Evolutionary conservation across 2,113 vertebrate species (phyloP), one percentile per base, ranked within the genome.

Genomic region (Neolamprologus hecqui): DNA sequence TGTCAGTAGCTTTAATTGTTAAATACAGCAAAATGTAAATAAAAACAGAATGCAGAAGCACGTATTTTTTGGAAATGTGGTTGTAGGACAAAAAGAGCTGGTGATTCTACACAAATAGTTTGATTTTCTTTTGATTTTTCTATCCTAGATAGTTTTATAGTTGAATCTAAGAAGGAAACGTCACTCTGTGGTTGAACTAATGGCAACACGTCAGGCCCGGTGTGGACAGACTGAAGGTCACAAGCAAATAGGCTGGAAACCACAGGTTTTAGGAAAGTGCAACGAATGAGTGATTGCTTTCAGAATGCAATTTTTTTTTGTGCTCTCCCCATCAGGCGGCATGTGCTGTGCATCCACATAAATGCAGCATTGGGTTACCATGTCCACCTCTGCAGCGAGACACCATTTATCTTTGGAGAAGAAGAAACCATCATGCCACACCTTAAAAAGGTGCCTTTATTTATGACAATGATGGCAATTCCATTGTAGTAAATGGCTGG

Each of bases 331-430:
- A 87, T 49, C 83, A 99, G 98, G 84, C 96, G 98, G 14, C 97
- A 98, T 33, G 88, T 98, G 79, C 92, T 99, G 75, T 94, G 96
- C 28, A 91, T 99, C 82, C 95, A 93, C 4, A 88, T 91, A 1
- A 93, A 85, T 15, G 96, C 96, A 75, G 82, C 96, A 0, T 37
- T 97, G 37, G 97, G 97, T 2, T 96, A 98, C 83, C 88, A 97
- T 81, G 17, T 99, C 82, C 97, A 97, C 19, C 89, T 99, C 57
- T 98, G 95, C 93, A 97, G 97, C 92, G 96, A 91, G 92, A 96
- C 96, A 5, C 96, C 96, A 1, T 98, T 98, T 85, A 86, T 97
- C 63, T 96, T 98, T 70, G 98, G 97, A 86, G 97, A 99, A 51
- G 98, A 99, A 90, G 98, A 98, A 33, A 84, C 83, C 42, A 92